These are phyloP conservation scores for Lepetodrilus schrolli DNA, from an alignment of 2,888 invertebrate species.

Conservation along the genomic window DNA sequence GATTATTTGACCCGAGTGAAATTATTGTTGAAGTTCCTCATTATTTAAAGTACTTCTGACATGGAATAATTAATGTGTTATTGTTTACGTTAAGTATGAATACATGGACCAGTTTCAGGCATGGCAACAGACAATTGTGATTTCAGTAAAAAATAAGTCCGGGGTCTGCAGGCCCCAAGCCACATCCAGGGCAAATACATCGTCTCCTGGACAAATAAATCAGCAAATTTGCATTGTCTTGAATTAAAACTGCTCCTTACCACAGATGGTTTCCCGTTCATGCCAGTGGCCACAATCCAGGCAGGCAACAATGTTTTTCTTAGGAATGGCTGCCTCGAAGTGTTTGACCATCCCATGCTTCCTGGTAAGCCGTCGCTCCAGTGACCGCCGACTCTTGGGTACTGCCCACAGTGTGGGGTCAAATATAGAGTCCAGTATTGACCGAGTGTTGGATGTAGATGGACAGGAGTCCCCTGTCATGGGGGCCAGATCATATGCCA, in stretches of 20 bases:
- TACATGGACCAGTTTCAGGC: too few species aligned
- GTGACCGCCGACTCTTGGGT: conserved; percentile 85
- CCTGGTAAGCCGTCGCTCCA: conserved; percentile 84
- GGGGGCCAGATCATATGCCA: not conserved
- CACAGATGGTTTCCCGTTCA: conserved; percentile 86
- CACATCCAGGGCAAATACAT: too few species aligned
- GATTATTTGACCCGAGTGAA: too few species aligned
- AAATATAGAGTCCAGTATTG: conserved; percentile 51
- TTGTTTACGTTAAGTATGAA: too few species aligned
- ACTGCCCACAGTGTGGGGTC: conserved; percentile 84
- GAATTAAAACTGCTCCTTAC: conserved; percentile 77
- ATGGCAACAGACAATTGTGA: too few species aligned
- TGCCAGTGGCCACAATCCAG: conserved; percentile 89
- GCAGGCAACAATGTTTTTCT: conserved; percentile 85
- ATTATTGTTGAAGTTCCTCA: not conserved
- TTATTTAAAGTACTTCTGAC: not conserved
- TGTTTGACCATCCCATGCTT: conserved; percentile 84
- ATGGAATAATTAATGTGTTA: too few species aligned
- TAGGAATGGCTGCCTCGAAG: conserved; percentile 83
- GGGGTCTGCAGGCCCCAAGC: too few species aligned
- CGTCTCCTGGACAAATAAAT: too few species aligned
- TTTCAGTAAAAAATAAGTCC: too few species aligned
- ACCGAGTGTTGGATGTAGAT: not conserved
- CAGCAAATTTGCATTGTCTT: too few species aligned
- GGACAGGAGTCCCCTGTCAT: not conserved